Base-by-base conservation (phyloP, 64 coral and sea anemone genomes). In the Porites lutea region DNA sequence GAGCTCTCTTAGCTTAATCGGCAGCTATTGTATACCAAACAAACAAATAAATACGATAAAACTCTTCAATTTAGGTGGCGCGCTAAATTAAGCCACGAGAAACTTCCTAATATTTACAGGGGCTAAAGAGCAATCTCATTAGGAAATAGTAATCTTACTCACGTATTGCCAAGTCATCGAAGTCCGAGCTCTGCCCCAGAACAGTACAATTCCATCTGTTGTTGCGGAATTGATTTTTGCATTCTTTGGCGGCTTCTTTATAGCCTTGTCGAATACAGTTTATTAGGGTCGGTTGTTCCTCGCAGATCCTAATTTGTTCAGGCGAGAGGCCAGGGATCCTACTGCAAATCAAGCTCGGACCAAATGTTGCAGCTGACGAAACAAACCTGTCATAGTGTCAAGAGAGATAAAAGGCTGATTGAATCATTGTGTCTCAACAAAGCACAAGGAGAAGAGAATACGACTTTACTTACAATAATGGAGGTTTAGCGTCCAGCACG, bases 171-270 rank as follows among this genome's bases (percentile, higher is more conserved):
- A 67, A 79, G 53, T 77, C 88, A 48, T 89, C 88, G 15, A 96
- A 96, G 10, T 79, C 87, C n/a, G 91, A 70, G 45, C 67, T 76
- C 11, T 78, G 65, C 2, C 78, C 65, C 48, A 99, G 77, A 2
- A 87, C 82, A 49, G 78, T 88, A 71, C 97, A 99, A 71, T 99
- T 91, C 97, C 97, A 99, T 37, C 94, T 72, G 71, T 79, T 91
- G 80, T 99, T 96, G 15, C 97, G 88, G 79, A 99, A 94, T 77
- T 94, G 94, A 61, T 82, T 92, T 79, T 96, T 90, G 43, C 97
- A 99, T 82, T 99, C 97, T 11, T 89, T 57, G 5, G 96, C 88
- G 8, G 86, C 97, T 3, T 91, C 52, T n/a, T 74, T 47, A 45
- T 72, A 87, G 3, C 91, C 91, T 12, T 87, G 48, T 43, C 71